These are phyloP conservation scores for Pterocles gutturalis DNA, from an alignment of 2,113 vertebrate species.

Conservation along the genomic window DNA sequence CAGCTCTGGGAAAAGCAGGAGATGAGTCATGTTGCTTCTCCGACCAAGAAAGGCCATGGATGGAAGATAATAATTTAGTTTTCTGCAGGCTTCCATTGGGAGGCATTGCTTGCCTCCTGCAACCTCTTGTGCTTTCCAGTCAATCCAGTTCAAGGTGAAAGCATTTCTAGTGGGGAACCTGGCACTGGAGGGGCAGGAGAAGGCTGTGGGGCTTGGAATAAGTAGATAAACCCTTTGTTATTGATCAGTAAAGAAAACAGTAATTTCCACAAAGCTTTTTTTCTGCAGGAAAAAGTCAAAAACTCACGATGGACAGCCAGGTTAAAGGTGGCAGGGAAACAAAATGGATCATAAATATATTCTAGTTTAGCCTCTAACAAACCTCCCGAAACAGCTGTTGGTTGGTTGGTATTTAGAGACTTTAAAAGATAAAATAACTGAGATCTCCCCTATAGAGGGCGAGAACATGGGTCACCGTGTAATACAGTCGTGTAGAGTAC, in stretches of 20 bases:
- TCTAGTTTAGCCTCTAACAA: not conserved
- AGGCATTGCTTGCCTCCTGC: not conserved
- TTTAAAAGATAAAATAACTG: not conserved
- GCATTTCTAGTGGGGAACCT: not conserved
- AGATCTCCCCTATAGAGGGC: not conserved
- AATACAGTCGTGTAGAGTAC: not conserved
- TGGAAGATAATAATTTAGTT: not conserved
- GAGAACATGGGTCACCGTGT: not conserved
- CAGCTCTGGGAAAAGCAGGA: not conserved
- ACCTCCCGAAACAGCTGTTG: not conserved
- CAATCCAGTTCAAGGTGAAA: not conserved
- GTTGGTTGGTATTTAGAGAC: not conserved
- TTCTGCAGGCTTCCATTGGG: not conserved
- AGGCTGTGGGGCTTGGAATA: not conserved
- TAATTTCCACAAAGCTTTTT: not conserved
- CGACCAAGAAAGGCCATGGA: not conserved
- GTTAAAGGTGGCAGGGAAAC: not conserved
- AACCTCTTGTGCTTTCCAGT: not conserved
- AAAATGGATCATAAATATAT: not conserved
- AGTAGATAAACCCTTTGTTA: not conserved
- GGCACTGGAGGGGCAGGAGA: not conserved
- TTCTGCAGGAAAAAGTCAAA: not conserved
- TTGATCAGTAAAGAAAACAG: not conserved
- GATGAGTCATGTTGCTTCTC: not conserved
- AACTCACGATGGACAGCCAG: rapidly evolving